phyloP scores from a whole-genome alignment of 2,888 invertebrate species.

The Malacosoma neustria region DNA sequence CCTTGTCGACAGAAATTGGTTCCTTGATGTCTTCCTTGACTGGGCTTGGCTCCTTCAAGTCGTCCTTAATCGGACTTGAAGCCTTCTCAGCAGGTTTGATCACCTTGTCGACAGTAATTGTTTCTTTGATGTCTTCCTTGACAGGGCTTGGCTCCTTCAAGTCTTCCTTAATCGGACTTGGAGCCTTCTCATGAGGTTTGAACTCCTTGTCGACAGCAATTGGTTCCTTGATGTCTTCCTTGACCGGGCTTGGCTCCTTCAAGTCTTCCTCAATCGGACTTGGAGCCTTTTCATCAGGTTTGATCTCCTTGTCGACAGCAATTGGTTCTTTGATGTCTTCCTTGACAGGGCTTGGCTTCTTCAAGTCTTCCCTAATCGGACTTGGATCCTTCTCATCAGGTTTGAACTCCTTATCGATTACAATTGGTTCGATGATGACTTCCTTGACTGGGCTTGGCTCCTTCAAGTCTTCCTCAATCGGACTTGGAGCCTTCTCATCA shows the following conservation, averaged over 20 bases:
- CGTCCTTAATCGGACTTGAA: no score
- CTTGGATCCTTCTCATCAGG: slow-evolving; percentile 9
- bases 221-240: background rate
- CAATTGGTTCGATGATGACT: background rate
- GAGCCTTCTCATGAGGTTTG: no score
- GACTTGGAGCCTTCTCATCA: slow-evolving; percentile 1
- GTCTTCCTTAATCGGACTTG: no score
- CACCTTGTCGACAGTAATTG: no score
- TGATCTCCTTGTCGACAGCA: background rate
- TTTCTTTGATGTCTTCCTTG: no score
- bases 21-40: no score
- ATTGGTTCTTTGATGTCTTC: slow-evolving; percentile 6
- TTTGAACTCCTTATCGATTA: slow-evolving; percentile 8
- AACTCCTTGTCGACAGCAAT: background rate
- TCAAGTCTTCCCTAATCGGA: slow-evolving; percentile 7
- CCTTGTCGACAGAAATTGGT: no score
- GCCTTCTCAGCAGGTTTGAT: no score
- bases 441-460: slow-evolving; percentile 3
- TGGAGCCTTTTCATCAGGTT: slow-evolving; percentile 2
- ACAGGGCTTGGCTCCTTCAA: no score
- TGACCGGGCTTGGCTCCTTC: background rate
- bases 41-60: no score
- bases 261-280: slow-evolving; percentile 1
- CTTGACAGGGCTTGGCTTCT: slow-evolving; percentile 5
- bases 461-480: background rate